These are phyloP conservation scores for Microhierax caerulescens DNA, from an alignment of 2,797 vertebrate species.

Conservation along the genomic window DNA sequence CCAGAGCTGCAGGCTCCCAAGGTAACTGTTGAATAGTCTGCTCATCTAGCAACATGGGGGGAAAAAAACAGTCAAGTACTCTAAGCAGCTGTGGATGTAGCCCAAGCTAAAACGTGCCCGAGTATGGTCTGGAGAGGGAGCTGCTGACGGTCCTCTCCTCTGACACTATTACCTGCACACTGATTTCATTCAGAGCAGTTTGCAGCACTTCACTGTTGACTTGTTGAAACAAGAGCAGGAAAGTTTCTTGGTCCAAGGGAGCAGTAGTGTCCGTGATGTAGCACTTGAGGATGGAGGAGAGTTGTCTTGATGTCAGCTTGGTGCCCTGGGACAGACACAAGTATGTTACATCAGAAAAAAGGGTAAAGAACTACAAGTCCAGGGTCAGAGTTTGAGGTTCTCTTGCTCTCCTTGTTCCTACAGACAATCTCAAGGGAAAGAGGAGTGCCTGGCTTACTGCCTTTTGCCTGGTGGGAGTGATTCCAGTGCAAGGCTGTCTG, in stretches of 20 bases:
- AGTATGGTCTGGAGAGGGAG: neutral
- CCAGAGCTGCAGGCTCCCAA: neutral
- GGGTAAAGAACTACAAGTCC: neutral
- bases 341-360: neutral
- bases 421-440: neutral
- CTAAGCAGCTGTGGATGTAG: neutral
- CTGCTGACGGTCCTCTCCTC: neutral
- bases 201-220: neutral
- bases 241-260: neutral
- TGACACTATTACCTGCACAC: neutral
- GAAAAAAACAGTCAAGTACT: neutral
- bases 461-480: neutral
- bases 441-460: neutral
- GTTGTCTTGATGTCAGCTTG: neutral
- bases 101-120: neutral
- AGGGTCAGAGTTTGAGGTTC: neutral
- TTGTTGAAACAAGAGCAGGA: constrained; percentile 3
- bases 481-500: neutral
- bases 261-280: neutral
- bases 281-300: constrained; percentile 2
- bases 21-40: neutral
- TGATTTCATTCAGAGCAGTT: neutral
- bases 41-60: neutral
- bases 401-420: neutral
- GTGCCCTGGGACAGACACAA: neutral